Conservation (phyloP, 2,888 invertebrate species). For the Tetragnatha montana region DNA sequence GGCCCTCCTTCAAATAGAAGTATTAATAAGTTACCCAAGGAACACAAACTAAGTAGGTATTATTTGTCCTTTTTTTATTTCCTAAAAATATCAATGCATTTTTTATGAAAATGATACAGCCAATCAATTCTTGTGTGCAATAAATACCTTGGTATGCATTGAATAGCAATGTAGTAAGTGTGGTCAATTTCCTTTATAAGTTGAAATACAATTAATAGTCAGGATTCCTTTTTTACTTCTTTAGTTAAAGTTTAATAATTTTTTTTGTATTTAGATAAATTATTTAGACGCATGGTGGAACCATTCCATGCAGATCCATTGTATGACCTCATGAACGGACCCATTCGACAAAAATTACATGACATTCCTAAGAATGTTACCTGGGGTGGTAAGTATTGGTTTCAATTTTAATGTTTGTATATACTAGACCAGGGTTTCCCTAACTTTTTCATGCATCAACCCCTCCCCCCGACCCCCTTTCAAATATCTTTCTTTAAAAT, state of each 20-base stretch:
- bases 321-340: slow-evolving; percentile 83
- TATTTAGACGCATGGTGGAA: slow-evolving; percentile 73
- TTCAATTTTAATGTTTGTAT: background rate
- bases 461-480: no score
- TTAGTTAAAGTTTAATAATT: background rate
- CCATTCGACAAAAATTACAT: slow-evolving; percentile 82
- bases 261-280: slow-evolving; percentile 60
- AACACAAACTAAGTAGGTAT: slow-evolving; percentile 56
- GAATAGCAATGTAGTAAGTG: no score
- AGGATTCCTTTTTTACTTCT: background rate
- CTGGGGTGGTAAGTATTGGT: slow-evolving; percentile 80
- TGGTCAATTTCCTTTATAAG: no score
- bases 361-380: slow-evolving; percentile 81
- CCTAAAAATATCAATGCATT: no score
- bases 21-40: slow-evolving; percentile 41
- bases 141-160: no score
- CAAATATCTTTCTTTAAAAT: no score
- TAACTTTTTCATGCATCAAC: no score
- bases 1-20: slow-evolving; percentile 29
- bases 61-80: background rate
- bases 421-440: no score
- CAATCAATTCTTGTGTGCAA: no score
- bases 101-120: no score
- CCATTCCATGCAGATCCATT: slow-evolving; percentile 74
- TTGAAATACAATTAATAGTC: background rate